A percentile compares a stretch with the other conserved stretches of the same genome.
phyloP scores from a whole-genome alignment of 2,797 vertebrate species.

The Pangasius sanitwongsei region DNA sequence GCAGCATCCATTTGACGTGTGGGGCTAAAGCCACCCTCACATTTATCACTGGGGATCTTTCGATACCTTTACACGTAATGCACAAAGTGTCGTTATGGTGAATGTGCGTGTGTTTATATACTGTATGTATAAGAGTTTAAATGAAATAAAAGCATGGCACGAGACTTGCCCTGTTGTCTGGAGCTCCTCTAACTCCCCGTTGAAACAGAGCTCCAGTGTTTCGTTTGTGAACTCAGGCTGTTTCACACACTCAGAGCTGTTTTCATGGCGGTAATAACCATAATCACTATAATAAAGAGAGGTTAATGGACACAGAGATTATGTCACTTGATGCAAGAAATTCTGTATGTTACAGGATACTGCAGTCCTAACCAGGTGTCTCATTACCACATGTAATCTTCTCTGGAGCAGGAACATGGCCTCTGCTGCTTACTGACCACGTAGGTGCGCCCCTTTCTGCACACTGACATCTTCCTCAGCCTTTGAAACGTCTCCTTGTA shows the following conservation, averaged over 20 bases:
- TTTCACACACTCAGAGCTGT: conserved; percentile 76
- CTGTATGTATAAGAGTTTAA: not conserved
- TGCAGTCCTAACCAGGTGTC: not conserved
- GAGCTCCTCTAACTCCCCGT: conserved; percentile 74
- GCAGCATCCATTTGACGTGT: conserved; percentile 56
- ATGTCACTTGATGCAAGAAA: not conserved
- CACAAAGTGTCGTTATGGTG: not conserved
- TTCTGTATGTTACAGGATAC: not conserved
- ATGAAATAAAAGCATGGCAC: not conserved
- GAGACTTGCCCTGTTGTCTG: conserved; percentile 70
- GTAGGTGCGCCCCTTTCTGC: conserved; percentile 77
- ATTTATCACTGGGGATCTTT: conserved; percentile 76
- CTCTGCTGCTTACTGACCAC: conserved; percentile 71
- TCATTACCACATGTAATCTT: conserved; percentile 78
- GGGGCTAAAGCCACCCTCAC: conserved; percentile 75
- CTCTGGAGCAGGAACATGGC: conserved; percentile 73
- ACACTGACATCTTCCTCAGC: conserved; percentile 75
- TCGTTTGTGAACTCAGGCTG: conserved; percentile 64
- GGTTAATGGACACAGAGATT: not conserved
- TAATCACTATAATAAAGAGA: conserved; percentile 72
- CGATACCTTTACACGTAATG: conserved; percentile 71
- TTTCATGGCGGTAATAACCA: conserved; percentile 72
- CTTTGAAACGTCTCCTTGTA: conserved; percentile 77
- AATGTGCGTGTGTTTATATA: not conserved
- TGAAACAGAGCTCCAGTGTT: conserved; percentile 70